Percentiles rank a stretch among this genome's conserved stretches.
These are phyloP conservation scores for Myodes glareolus DNA, from an alignment of 2,113 vertebrate genomes.

Conservation along the genomic window DNA sequence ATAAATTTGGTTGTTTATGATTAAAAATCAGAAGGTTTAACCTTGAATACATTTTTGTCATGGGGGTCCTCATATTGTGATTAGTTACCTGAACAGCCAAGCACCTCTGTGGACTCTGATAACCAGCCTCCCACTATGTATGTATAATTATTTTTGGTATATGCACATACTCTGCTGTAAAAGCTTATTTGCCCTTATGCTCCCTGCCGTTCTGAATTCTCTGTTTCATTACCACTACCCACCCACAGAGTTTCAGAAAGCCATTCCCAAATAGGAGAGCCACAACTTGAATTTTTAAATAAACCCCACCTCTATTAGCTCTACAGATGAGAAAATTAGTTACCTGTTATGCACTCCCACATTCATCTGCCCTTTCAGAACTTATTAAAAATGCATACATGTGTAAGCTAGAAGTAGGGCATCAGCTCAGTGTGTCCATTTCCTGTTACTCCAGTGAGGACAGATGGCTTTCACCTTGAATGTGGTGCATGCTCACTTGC, in stretches of 20 bases:
- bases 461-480: slow-evolving; percentile 50
- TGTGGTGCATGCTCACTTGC: neutral
- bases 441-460: slow-evolving; percentile 52
- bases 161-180: slow-evolving; percentile 42
- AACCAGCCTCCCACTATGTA: slow-evolving; percentile 41
- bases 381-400: slow-evolving; percentile 56
- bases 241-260: slow-evolving; percentile 66
- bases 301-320: slow-evolving; percentile 70
- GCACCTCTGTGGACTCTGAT: slow-evolving; percentile 49
- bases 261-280: slow-evolving; percentile 67
- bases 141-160: slow-evolving; percentile 62
- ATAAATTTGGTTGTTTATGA: slow-evolving; percentile 57
- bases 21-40: slow-evolving; percentile 69
- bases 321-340: slow-evolving; percentile 65
- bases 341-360: slow-evolving; percentile 23
- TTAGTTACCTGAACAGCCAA: slow-evolving; percentile 67
- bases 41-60: slow-evolving; percentile 60
- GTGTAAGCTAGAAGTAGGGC: slow-evolving; percentile 16
- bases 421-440: slow-evolving; percentile 50
- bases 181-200: slow-evolving; percentile 64
- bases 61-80: slow-evolving; percentile 51
- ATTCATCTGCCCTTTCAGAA: slow-evolving; percentile 50
- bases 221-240: slow-evolving; percentile 75
- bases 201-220: slow-evolving; percentile 66
- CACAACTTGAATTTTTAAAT: slow-evolving; percentile 77